A percentile compares a stretch with the other conserved stretches of the same genome.
phyloP scores from a whole-genome alignment of 2,113 vertebrate genomes.

The Saguinus imperator region DNA sequence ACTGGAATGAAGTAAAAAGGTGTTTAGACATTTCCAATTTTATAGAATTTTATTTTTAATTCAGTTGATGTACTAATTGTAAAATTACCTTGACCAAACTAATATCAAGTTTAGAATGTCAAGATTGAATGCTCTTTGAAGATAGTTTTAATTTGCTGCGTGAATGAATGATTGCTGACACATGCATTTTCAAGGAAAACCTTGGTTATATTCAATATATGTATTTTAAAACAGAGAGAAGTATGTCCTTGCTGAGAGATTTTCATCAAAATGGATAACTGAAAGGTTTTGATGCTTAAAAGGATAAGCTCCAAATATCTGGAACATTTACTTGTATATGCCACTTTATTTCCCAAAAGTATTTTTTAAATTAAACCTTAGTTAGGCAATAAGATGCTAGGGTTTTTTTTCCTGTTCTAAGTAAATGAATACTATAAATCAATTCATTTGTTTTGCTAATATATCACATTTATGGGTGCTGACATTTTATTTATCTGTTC shows the following conservation, averaged over 20 bases:
- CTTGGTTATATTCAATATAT: background rate
- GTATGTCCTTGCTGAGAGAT: background rate
- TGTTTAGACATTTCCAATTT: background rate
- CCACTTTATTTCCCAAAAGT: slow-evolving; percentile 6
- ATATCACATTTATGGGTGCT: background rate
- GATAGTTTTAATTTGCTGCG: background rate
- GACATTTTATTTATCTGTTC: slow-evolving; percentile 4
- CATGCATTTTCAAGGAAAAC: background rate
- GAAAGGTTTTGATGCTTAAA: background rate
- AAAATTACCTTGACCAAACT: background rate
- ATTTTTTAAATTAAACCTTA: background rate
- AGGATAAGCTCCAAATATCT: background rate
- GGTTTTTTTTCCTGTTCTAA: background rate
- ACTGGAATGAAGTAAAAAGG: background rate
- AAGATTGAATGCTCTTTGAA: background rate
- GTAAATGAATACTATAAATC: background rate
- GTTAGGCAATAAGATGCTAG: background rate
- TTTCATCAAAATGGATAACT: slow-evolving; percentile 18
- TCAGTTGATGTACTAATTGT: background rate
- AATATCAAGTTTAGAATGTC: background rate
- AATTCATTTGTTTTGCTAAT: slow-evolving; percentile 27
- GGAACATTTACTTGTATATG: background rate
- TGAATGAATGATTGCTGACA: background rate
- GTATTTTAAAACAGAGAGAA: background rate
- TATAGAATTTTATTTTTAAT: slow-evolving; percentile 28